A percentile compares a stretch with the other conserved stretches of the same genome.
These are phyloP conservation scores for Sialis fuliginosa DNA, from an alignment of 2,888 invertebrate species.

Conservation along the genomic window DNA sequence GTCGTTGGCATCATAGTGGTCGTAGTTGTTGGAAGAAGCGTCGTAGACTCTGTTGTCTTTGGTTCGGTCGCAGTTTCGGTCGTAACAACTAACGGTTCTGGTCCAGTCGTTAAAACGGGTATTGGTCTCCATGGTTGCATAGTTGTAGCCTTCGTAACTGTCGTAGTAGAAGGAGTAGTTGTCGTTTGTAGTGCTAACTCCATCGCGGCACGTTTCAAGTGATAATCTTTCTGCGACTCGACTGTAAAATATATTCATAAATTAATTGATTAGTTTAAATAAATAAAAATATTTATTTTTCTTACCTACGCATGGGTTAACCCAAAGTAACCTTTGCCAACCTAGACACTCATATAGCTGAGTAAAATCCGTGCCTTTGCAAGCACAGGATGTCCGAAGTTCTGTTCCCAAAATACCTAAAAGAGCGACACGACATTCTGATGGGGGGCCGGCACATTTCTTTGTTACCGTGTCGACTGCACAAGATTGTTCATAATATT, in stretches of 20 bases:
- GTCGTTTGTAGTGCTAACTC: constrained; percentile 29
- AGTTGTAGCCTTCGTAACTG: constrained; percentile 22
- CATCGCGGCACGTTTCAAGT: constrained; percentile 38
- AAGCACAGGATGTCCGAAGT: constrained; percentile 71
- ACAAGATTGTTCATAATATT: constrained; percentile 81
- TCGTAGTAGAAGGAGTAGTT: constrained; percentile 26
- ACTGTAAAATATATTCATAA: constrained; percentile 30
- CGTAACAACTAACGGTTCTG: constrained; percentile 14
- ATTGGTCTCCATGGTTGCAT: constrained; percentile 8
- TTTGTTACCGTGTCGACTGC: constrained; percentile 80
- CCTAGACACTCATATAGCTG: constrained; percentile 77
- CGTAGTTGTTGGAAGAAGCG: constrained; percentile 29
- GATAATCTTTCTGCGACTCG: constrained; percentile 78
- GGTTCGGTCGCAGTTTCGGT: constrained; percentile 22
- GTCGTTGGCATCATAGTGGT: constrained; percentile 38
- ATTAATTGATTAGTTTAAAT: not conserved
- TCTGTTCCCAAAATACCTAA: constrained; percentile 81
- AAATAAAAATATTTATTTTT: not conserved
- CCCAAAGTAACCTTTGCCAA: constrained; percentile 79
- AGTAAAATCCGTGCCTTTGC: constrained; percentile 69
- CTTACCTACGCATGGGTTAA: constrained; percentile 86
- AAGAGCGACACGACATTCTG: constrained; percentile 72
- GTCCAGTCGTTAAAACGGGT: constrained; percentile 11
- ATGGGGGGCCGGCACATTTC: constrained; percentile 71
- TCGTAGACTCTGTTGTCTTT: constrained; percentile 20